Percentiles rank a stretch among this genome's conserved stretches.
These are phyloP conservation scores for Pyralis farinalis DNA, from an alignment of 2,888 invertebrate genomes.

Conservation along the genomic window DNA sequence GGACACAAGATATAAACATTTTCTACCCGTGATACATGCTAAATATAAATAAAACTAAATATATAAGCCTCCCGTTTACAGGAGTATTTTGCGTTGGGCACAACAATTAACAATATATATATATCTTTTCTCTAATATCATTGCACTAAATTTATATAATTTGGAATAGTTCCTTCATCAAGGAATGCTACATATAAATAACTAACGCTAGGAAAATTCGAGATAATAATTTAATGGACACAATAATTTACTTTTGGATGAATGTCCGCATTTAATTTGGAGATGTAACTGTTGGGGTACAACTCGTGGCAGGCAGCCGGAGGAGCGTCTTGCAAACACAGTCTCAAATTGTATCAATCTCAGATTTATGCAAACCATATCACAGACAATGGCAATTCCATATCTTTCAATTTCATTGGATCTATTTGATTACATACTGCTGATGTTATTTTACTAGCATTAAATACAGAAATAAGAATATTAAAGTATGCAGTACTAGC, in stretches of 20 bases:
- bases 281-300: too few relatives aligned
- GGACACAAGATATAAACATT: constrained; percentile 17
- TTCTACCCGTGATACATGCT: constrained; percentile 25
- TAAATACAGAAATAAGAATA: too few relatives aligned
- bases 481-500: too few relatives aligned
- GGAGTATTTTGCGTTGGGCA: constrained; percentile 9
- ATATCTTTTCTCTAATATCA: constrained; percentile 65
- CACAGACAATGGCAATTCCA: too few relatives aligned
- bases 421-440: too few relatives aligned
- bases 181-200: constrained; percentile 71
- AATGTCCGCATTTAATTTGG: constrained; percentile 4
- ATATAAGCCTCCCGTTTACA: constrained; percentile 8
- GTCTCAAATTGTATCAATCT: too few relatives aligned
- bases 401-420: too few relatives aligned
- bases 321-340: too few relatives aligned
- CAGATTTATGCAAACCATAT: too few relatives aligned
- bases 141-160: constrained; percentile 68
- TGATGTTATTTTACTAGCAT: too few relatives aligned
- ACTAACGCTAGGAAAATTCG: constrained; percentile 69
- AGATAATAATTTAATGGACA: constrained; percentile 47
- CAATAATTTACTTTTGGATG: constrained; percentile 9
- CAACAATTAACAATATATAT: constrained; percentile 36
- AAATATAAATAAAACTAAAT: constrained; percentile 13
- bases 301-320: too few relatives aligned
- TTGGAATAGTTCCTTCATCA: constrained; percentile 63